A percentile compares a stretch with the other conserved stretches of the same genome.
Conservation (phyloP, 2,113 vertebrate genomes). For the Mus pahari region DNA sequence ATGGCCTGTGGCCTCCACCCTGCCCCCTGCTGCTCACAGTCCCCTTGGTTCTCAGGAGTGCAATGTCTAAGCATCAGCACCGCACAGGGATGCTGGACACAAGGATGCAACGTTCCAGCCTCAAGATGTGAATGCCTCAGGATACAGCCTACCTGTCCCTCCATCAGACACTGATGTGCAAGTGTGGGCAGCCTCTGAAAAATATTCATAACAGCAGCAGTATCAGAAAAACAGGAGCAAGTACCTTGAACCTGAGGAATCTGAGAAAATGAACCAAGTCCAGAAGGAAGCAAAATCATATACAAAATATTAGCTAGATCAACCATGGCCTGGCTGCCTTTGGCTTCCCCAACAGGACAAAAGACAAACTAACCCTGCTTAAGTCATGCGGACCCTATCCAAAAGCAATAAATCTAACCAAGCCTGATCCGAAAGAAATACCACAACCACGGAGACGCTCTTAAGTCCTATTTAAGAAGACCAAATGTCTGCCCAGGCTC, state of each 20-base stretch:
- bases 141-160: neutral
- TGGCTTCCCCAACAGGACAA: neutral
- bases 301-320: no score
- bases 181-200: neutral
- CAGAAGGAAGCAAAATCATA: neutral
- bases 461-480: neutral
- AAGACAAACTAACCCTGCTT: neutral
- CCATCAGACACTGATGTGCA: neutral
- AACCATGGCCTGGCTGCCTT: neutral
- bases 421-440: neutral
- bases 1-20: no score
- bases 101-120: neutral
- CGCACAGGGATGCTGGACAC: neutral
- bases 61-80: neutral
- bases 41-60: neutral
- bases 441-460: neutral
- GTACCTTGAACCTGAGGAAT: neutral
- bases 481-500: neutral
- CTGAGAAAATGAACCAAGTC: neutral
- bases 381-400: neutral
- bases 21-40: neutral
- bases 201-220: neutral
- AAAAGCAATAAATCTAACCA: neutral
- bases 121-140: neutral
- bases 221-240: accelerated